A percentile compares a stretch with the other conserved stretches of the same genome.
Evolutionary conservation across 1,140 invertebrate genomes (phyloP).

Genomic region (Penaeus chinensis): DNA sequence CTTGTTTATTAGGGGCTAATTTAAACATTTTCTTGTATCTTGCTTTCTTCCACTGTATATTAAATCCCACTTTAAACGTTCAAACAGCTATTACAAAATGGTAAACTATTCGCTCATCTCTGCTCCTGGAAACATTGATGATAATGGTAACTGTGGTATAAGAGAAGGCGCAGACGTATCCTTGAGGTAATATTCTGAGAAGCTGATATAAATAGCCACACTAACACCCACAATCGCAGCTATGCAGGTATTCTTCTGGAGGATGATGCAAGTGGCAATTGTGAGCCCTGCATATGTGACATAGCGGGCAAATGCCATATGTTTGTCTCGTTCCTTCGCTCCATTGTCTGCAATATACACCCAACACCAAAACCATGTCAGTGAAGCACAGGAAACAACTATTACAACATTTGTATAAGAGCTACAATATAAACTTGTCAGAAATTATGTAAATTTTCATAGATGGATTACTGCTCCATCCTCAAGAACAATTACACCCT

Average conservation of each 20-base stretch:
- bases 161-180: constrained; percentile 42
- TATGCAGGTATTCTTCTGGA: constrained; percentile 79
- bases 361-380: constrained; percentile 25
- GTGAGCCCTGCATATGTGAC: constrained; percentile 83
- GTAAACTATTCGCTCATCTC: background rate
- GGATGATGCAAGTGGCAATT: constrained; percentile 84
- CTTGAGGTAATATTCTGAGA: constrained; percentile 77
- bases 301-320: constrained; percentile 78
- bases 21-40: no score
- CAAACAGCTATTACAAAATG: no score
- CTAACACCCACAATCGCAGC: constrained; percentile 80
- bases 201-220: constrained; percentile 81
- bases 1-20: no score
- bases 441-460: no score
- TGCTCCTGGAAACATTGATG: constrained; percentile 29
- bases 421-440: no score
- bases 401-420: background rate
- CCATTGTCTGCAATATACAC: constrained; percentile 69
- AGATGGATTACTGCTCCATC: no score
- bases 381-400: background rate
- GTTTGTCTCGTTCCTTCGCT: constrained; percentile 67
- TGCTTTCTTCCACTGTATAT: no score
- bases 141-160: constrained; percentile 35
- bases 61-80: no score
- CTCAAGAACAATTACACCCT: no score